These are phyloP conservation scores for Tetraneura akinire DNA, from an alignment of 1,140 invertebrate genomes.

Conservation along the genomic window DNA sequence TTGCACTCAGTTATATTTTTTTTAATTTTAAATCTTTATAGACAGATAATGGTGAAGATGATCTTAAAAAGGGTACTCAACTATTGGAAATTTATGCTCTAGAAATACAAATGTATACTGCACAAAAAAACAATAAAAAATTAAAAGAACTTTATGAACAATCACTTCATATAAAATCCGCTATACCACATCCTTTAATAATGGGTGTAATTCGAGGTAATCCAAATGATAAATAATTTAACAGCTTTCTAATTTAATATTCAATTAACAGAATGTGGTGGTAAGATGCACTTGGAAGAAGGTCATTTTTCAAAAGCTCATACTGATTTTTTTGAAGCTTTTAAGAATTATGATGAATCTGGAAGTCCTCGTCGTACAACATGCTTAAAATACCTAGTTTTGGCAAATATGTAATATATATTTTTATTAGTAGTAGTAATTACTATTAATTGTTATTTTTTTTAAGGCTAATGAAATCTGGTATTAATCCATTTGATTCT, in stretches of 20 bases:
- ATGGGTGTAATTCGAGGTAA: conserved; percentile 98
- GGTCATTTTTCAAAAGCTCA: conserved; percentile 99
- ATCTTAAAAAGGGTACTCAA: conserved; percentile 98
- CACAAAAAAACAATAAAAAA: conserved; percentile 99
- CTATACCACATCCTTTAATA: conserved; percentile 98
- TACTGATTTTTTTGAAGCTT: conserved; percentile 99
- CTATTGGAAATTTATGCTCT: conserved; percentile 97
- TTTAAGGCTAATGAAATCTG: conserved; percentile 95
- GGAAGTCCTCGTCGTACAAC: conserved; percentile 96
- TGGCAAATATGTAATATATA: conserved; percentile 92
- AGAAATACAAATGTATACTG: conserved; percentile 99
- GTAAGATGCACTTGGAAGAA: conserved; percentile 99
- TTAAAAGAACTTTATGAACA: conserved; percentile 97
- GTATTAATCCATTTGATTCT: conserved; percentile 99
- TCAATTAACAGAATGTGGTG: conserved; percentile 85
- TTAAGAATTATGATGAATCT: conserved; percentile 99
- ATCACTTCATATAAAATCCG: conserved; percentile 97
- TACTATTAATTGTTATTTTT: not conserved
- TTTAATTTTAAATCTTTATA: no score
- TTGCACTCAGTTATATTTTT: no score
- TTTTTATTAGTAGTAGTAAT: not conserved
- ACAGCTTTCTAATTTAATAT: not conserved
- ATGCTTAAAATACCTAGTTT: conserved; percentile 96
- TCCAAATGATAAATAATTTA: not conserved
- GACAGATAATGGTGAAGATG: conserved; percentile 99